Evolutionary conservation across 2,113 vertebrate genomes (phyloP), one percentile per base, ranked within the genome.

Genomic region (Apeltes quadracus): DNA sequence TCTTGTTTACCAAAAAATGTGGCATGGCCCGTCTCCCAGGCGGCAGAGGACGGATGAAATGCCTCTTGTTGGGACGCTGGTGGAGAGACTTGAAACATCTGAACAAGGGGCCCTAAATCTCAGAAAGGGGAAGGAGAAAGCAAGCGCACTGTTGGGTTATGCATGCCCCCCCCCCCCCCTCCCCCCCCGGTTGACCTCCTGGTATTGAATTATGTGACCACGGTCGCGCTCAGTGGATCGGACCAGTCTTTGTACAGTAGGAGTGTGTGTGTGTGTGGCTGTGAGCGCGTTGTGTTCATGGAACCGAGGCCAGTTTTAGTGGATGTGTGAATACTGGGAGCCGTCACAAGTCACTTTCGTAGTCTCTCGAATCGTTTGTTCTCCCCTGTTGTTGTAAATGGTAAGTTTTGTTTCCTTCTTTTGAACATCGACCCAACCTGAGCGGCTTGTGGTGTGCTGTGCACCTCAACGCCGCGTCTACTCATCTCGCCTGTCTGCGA

Each of bases 261-360:
- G 67, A 77, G 57, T 83, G 85, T 79, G 70, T 20, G 43, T 87
- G 48, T 78, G 34, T 59, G 79, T 58, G 74, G 76, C 79, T 86
- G 76, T 85, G 84, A 83, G 82, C 41, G 79, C 20, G 7, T 65
- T 87, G 25, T 73, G 76, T 13, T 83, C 69, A 72, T 56, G 82
- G 79, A 89, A 86, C 85, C 78, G 86, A 84, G 87, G 89, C 90
- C 90, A 91, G 90, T 91, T 43, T 51, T 59, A 83, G 85, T 82
- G 27, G 67, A 62, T 90, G 83, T 89, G 84, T 84, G 85, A 83
- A 86, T 87, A 82, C 72, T 84, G 87, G 87, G 87, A 90, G 87
- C 89, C 83, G 88, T 88, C 84, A 90, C 89, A 90, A 92, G 91
- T 91, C 89, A 91, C 91, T 92, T 90, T 86, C 87, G 63, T 84